Evolutionary conservation across 2,888 invertebrate genomes (phyloP), one percentile per base, ranked within the genome.

Genomic region (Epinotia nisella): DNA sequence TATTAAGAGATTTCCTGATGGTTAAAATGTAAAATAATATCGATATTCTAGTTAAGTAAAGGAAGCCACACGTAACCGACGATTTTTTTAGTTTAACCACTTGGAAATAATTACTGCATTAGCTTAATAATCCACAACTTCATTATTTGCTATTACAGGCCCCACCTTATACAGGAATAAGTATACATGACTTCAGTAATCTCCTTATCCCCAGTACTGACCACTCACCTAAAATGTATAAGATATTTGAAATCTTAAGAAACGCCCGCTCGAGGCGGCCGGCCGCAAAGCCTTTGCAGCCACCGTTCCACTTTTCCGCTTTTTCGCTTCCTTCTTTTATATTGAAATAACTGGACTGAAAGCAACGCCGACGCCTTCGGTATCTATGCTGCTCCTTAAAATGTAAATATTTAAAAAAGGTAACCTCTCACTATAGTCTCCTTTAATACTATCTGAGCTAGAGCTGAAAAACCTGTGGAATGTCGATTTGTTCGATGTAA

Each of bases 211-310:
- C 35, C 17, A 62, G 49, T 24, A 41, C 66, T 66, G 65, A 66
- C 66, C 39, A 66, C 55, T 68, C 71, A 58, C 70, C 56, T 66
- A 67, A 71, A 71, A 74, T 74, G 74, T 74, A 71, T 71, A 74
- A 69, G 62, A 24, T 68, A 62, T 65, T 74, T 68, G 53, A 74
- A 71, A 66, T 68, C 65, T 61, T 64, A 73, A 69, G 65, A 75
- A 71, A 66, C 58, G 56, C 62, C 41, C 45, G 76, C 76, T 76
- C 78, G 78, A 77, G 80, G 79, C 77, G 77, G 74, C 76, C 78
- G 75, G 76, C 76, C 70, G 79, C 78, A 78, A 82, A 80, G 78
- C 79, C 78, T 81, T 83, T 81, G 81, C 78, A 78, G 78, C 76
- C 76, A 77, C 79, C 78, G 71, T 68, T 74, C 74, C 74, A 71